These are phyloP conservation scores for Drosophila birchii DNA, from an alignment of 2,888 invertebrate species.

Conservation along the genomic window DNA sequence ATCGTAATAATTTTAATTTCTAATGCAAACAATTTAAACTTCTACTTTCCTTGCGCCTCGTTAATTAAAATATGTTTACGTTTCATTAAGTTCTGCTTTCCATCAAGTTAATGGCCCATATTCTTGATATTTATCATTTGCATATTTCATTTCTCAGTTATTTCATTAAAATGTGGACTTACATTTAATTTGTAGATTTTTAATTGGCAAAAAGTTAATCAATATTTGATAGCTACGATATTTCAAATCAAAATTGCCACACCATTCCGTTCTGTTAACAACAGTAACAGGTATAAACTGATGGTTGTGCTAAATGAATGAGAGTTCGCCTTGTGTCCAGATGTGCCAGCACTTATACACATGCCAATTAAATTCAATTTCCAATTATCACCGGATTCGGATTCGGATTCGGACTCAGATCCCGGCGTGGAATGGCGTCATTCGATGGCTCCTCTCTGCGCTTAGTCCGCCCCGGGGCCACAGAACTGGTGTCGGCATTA, in stretches of 20 bases:
- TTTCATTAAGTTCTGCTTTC: not conserved
- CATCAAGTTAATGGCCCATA: not conserved
- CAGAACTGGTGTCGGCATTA: slow-evolving; percentile 28
- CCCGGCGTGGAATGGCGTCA: not conserved
- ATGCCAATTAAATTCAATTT: slow-evolving; percentile 33
- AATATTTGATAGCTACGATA: not conserved
- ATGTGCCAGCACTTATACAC: slow-evolving; percentile 12
- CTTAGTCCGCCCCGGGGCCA: slow-evolving; percentile 17
- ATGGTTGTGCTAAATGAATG: not conserved
- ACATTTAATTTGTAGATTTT: not conserved
- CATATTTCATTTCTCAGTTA: not conserved
- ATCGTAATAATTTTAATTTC: not conserved
- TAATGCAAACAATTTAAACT: too few relatives aligned
- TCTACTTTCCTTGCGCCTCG: not conserved
- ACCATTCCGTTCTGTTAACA: not conserved
- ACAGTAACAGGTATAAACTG: not conserved
- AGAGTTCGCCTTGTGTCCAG: slow-evolving; percentile 6
- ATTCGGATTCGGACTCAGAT: not conserved
- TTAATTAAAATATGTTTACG: not conserved
- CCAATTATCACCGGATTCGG: slow-evolving; percentile 24
- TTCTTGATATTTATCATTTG: not conserved
- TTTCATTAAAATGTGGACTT: not conserved
- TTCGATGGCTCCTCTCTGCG: slow-evolving; percentile 3
- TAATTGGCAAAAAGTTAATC: not conserved
- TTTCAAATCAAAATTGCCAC: not conserved